A percentile compares a stretch with the other conserved stretches of the same genome.
phyloP scores from a whole-genome alignment of 2,113 vertebrate genomes.

The Ochotona curzoniae region DNA sequence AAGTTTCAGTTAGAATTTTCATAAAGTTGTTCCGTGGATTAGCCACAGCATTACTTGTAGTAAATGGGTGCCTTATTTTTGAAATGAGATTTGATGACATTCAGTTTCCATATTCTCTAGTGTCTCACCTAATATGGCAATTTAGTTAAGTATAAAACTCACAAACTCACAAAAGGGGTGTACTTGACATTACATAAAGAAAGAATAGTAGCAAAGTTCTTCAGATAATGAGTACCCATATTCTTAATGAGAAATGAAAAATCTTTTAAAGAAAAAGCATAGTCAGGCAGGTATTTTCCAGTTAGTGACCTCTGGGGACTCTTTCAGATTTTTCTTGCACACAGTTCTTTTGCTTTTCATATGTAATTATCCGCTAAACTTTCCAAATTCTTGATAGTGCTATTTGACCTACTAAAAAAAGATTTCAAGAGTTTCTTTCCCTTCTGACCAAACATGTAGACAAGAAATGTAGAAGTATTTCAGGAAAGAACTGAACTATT shows the following conservation, averaged over 20 bases:
- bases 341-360: slow-evolving; percentile 61
- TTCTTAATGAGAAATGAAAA: slow-evolving; percentile 68
- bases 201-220: slow-evolving; percentile 70
- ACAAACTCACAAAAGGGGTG: slow-evolving; percentile 26
- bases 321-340: slow-evolving; percentile 32
- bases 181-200: slow-evolving; percentile 57
- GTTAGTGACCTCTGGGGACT: slow-evolving; percentile 61
- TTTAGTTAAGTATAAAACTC: slow-evolving; percentile 59
- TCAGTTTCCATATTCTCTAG: slow-evolving; percentile 29
- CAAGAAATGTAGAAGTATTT: slow-evolving; percentile 60
- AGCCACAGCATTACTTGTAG: background rate
- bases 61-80: background rate
- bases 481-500: slow-evolving; percentile 47
- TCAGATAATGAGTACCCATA: slow-evolving; percentile 71
- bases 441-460: slow-evolving; percentile 51
- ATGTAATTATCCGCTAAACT: slow-evolving; percentile 71
- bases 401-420: slow-evolving; percentile 71
- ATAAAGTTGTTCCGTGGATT: background rate
- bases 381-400: slow-evolving; percentile 55
- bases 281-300: slow-evolving; percentile 5
- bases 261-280: slow-evolving; percentile 56
- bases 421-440: slow-evolving; percentile 51
- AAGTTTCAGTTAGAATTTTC: background rate
- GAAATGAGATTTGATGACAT: slow-evolving; percentile 54
- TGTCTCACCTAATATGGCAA: slow-evolving; percentile 11